phyloP scores from a whole-genome alignment of 2,113 vertebrate genomes.

The Hemiscyllium ocellatum region DNA sequence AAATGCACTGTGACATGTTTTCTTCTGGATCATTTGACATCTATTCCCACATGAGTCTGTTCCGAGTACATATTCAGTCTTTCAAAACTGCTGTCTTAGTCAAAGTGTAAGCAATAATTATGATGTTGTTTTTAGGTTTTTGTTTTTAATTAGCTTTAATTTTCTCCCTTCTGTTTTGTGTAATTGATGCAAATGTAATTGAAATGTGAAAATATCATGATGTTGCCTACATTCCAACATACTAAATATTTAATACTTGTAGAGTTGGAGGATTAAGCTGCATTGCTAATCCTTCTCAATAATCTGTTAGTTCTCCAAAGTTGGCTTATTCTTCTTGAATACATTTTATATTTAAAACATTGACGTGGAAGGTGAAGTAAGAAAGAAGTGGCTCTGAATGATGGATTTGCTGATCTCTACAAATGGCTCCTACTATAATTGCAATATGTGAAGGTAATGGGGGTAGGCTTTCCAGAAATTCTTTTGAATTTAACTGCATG shows the following conservation, averaged over 20 bases:
- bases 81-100: slow-evolving; percentile 27
- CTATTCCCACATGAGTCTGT: slow-evolving; percentile 25
- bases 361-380: neutral
- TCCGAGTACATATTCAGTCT: neutral
- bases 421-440: neutral
- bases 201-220: neutral
- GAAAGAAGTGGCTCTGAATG: neutral
- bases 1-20: slow-evolving; percentile 29
- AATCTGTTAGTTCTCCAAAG: neutral
- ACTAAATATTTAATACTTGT: slow-evolving; percentile 9
- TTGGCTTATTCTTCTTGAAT: neutral
- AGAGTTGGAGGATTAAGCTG: neutral
- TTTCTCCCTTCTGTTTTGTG: slow-evolving; percentile 19
- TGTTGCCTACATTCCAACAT: neutral
- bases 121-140: neutral
- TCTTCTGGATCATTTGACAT: slow-evolving; percentile 23
- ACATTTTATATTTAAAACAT: neutral
- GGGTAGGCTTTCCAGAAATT: neutral
- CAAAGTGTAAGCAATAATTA: slow-evolving; percentile 34
- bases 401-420: neutral
- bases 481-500: neutral
- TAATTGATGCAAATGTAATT: slow-evolving; percentile 32
- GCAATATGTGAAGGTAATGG: neutral
- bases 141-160: slow-evolving; percentile 28
- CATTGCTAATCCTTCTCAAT: slow-evolving; percentile 15